phyloP scores from a whole-genome alignment of 2,797 vertebrate genomes.

The Ara ararauna region DNA sequence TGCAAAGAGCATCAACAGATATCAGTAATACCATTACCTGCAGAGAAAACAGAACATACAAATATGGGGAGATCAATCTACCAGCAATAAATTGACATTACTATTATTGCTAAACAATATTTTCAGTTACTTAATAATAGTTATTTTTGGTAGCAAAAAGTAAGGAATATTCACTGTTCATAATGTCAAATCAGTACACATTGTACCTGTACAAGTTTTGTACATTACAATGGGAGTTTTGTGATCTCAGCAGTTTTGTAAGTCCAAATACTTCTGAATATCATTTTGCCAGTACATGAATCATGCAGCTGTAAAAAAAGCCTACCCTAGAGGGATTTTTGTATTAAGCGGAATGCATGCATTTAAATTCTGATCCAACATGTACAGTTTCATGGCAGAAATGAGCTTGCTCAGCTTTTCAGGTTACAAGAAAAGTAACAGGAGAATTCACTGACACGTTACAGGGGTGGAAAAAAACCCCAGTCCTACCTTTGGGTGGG shows the following conservation, averaged over 20 bases:
- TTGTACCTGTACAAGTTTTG: background rate
- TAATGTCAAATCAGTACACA: background rate
- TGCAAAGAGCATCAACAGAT: background rate
- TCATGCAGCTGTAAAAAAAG: background rate
- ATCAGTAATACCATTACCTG: background rate
- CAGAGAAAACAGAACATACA: background rate
- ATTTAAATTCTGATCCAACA: background rate
- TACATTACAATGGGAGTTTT: background rate
- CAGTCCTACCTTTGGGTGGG: background rate
- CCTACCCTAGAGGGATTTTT: background rate
- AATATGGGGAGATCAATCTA: background rate
- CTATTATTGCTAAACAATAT: background rate
- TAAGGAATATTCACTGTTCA: background rate
- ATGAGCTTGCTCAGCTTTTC: background rate
- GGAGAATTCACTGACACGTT: background rate
- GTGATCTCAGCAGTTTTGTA: background rate
- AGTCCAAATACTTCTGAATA: background rate
- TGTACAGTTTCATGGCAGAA: background rate
- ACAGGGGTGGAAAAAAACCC: background rate
- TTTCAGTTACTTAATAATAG: background rate
- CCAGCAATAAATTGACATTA: background rate
- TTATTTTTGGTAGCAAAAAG: background rate
- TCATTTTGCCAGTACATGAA: background rate
- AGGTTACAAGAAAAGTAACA: background rate
- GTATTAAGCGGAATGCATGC: background rate